Base-by-base conservation (phyloP, 2,113 vertebrate species). In the Trogon melanurus region DNA sequence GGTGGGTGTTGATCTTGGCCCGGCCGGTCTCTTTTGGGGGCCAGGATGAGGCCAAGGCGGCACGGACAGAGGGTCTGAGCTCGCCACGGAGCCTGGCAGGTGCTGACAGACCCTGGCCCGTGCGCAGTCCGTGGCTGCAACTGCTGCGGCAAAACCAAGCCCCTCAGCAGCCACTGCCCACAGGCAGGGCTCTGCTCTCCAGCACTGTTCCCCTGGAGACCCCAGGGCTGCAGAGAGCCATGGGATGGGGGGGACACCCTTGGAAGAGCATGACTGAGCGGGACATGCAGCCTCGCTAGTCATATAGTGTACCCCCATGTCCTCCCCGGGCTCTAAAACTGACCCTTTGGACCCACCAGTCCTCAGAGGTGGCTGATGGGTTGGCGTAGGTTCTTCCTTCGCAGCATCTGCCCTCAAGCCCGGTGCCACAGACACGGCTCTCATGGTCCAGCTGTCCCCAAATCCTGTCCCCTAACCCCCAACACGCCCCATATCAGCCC, bases 1-100 rank as follows among this genome's bases (percentile, higher is more conserved):
- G 89, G 78, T 84, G 84, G 74, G 81, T 85, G 96, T 95, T 96
- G 93, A 88, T 95, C 54, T 96, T 96, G 95, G 94, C 91, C 78
- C 0, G 1, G 14, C 22, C 1, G 2, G 48, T 19, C 34, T 61
- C 3, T 0, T 36, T 29, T 1, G 11, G 62, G 61, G 74, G 92
- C 96, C 91, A 93, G 72, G 67, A 89, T 61, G 78, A 93, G 89
- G 91, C 84, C 1, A 2, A 69, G 72, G 38, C 6, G 0, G 61
- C 6, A 32, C 10, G 9, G 54, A n/a, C 3, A 5, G 19, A 66
- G 64, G 2, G 6, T 36, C 78, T 81, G 89, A 85, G 73, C 87
- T 84, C 41, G 5, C 9, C 26, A 74, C 38, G 1, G 32, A 69
- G 79, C 44, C 53, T 60, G 70, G 60, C 70, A 94, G 66, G 71